Base-by-base conservation (phyloP, 2,888 invertebrate species). In the Byasa hedistus region DNA sequence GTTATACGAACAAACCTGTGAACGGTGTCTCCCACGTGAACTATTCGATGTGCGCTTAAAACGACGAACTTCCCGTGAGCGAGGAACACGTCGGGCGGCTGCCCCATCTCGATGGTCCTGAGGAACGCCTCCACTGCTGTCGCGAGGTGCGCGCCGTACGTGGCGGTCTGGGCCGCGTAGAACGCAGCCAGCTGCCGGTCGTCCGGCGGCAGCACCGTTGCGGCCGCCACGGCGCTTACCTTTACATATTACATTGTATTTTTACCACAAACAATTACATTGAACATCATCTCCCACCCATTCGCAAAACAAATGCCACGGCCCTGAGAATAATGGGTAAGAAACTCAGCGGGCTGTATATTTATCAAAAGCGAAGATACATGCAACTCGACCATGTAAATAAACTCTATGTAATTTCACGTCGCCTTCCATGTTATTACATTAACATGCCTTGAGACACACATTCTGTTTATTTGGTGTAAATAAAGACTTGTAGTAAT, bases 21-120 rank as follows among this genome's bases (percentile, higher is more conserved):
- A 36, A 98, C 96, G 60, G 96, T 97, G 89, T 99, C 98, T 61
- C 98, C 98, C 69, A 98, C 98, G 81, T 97, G 96, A 23, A 99
- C 97, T 79, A 99, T 93, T 83, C 98, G 95, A 81, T 98, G 98
- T 32, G 98, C 98, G 82, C 97, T 97, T 60, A 99, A 93, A 48
- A 98, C 97, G 15, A 99, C 98, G 85, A 98, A 98, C 85, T 98
- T 98, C 63, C 97, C 97, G 82, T 98, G 97, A 19, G 97, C 97
- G 62, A 98, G 95, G 85, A 98, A 98, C 70, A 95, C 96, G 86
- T 97, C 97, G 0, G 99, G 98, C 52, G 98, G 98, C 82, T 98
- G 97, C 79, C 98, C 98, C 85, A 96, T 96, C 79, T 98, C 97
- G 54, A 99, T 96, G 7, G 97, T 96, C 76, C 96, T 94, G 58